Evolutionary conservation across 2,797 vertebrate species (phyloP).

Genomic region (Pseudomugil gertrudae): DNA sequence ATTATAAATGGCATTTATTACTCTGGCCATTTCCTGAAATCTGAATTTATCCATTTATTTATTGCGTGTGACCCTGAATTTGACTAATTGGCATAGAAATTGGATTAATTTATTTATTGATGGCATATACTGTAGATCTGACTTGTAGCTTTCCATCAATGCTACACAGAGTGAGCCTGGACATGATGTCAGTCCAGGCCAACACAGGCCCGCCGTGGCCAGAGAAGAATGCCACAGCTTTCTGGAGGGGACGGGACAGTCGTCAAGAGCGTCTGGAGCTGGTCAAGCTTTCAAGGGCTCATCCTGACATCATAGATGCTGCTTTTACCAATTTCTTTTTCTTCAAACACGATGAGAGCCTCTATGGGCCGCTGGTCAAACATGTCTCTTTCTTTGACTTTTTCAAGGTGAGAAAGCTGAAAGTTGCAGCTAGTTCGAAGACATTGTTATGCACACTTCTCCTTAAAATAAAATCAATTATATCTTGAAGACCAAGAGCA

Average conservation of each 20-base stretch:
- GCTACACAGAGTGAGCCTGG: constrained; percentile 90
- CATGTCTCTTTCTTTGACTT: constrained; percentile 99
- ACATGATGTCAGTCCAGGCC: constrained; percentile 98
- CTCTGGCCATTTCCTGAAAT: background rate
- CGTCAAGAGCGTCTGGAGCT: constrained; percentile 94
- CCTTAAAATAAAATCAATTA: background rate
- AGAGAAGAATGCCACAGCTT: constrained; percentile 89
- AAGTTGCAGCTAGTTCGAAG: background rate
- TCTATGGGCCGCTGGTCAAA: constrained; percentile 95
- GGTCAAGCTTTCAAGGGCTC: constrained; percentile 90
- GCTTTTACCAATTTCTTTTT: constrained; percentile 99
- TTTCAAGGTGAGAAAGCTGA: constrained; percentile 89
- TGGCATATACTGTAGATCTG: background rate
- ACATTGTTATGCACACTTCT: background rate
- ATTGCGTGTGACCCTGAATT: too few relatives aligned
- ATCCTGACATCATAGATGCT: constrained; percentile 89
- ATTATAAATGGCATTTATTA: background rate
- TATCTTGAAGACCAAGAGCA: too few relatives aligned
- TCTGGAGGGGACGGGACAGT: constrained; percentile 98
- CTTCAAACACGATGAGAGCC: constrained; percentile 93
- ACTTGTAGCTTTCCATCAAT: background rate
- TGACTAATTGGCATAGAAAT: too few relatives aligned
- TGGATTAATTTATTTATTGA: too few relatives aligned
- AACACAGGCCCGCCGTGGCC: constrained; percentile 92
- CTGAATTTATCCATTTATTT: too few relatives aligned